Percentiles rank a stretch among this genome's conserved stretches.
Evolutionary conservation across 2,113 vertebrate species (phyloP).

Genomic region (Xiphophorus maculatus): DNA sequence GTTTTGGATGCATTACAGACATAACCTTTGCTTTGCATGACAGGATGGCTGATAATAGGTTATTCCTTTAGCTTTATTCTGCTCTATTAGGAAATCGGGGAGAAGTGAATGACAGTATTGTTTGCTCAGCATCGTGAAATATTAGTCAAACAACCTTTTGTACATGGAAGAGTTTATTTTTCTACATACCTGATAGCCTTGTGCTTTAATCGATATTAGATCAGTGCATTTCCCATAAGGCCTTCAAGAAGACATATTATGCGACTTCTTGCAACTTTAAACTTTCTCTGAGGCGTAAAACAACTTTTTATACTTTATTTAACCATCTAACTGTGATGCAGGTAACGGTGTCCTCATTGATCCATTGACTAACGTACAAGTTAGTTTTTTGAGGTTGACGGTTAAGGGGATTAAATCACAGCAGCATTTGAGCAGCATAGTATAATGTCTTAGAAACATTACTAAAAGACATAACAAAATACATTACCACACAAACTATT

Average conservation of each 20-base stretch:
- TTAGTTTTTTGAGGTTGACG: too few species aligned
- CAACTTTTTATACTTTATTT: background rate
- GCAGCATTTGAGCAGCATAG: background rate
- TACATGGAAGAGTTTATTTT: background rate
- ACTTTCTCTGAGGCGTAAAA: background rate
- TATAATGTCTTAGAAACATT: too few species aligned
- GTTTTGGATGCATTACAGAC: slow-evolving; percentile 26
- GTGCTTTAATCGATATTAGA: background rate
- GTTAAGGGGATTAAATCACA: background rate
- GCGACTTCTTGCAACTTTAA: background rate
- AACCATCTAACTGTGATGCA: too few species aligned
- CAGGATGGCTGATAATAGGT: slow-evolving; percentile 25
- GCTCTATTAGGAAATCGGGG: slow-evolving; percentile 1
- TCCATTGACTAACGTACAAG: too few species aligned
- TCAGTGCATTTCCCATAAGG: slow-evolving; percentile 1
- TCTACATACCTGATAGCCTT: background rate
- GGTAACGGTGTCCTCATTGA: too few species aligned
- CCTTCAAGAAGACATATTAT: background rate
- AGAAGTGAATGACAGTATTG: slow-evolving; percentile 14
- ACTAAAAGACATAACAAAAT: too few species aligned
- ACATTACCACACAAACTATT: too few species aligned
- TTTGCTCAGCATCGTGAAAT: background rate
- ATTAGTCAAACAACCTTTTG: background rate
- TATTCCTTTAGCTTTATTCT: slow-evolving; percentile 31
- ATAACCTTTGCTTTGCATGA: slow-evolving; percentile 47